Evolutionary conservation across 1,140 invertebrate genomes (phyloP).

Genomic region (Cataglyphis hispanica): DNA sequence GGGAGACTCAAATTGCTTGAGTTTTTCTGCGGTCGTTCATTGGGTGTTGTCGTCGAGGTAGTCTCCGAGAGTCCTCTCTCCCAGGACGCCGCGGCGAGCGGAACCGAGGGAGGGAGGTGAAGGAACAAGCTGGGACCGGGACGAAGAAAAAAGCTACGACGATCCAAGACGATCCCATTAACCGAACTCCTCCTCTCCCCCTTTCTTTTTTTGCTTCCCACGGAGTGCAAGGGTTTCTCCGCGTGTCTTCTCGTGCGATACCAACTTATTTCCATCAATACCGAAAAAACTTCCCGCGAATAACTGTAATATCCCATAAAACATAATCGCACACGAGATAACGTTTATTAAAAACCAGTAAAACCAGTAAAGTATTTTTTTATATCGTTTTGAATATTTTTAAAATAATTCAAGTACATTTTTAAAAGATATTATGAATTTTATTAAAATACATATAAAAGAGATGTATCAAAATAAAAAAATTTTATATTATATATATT

Average conservation of each 20-base stretch:
- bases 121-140: conserved; percentile 28
- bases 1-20: conserved; percentile 84
- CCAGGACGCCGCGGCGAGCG: conserved; percentile 57
- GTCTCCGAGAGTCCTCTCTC: conserved; percentile 68
- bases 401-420: neutral
- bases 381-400: neutral
- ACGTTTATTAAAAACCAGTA: neutral
- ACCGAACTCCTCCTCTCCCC: conserved; percentile 65
- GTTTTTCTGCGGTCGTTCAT: conserved; percentile 84
- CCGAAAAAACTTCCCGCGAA: neutral
- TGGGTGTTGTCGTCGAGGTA: conserved; percentile 82
- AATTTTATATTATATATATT: too few species aligned
- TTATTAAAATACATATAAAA: neutral
- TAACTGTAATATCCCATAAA: neutral
- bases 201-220: conserved; percentile 51
- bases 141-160: conserved; percentile 50
- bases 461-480: neutral
- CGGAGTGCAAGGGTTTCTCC: conserved; percentile 15
- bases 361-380: too few species aligned
- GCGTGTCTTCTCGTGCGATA: conserved; percentile 64
- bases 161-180: conserved; percentile 77
- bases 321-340: neutral
- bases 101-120: conserved; percentile 38
- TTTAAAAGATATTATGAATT: neutral
- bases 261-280: conserved; percentile 6